Conservation (phyloP, 2,113 vertebrate species). For the Promerops cafer region DNA sequence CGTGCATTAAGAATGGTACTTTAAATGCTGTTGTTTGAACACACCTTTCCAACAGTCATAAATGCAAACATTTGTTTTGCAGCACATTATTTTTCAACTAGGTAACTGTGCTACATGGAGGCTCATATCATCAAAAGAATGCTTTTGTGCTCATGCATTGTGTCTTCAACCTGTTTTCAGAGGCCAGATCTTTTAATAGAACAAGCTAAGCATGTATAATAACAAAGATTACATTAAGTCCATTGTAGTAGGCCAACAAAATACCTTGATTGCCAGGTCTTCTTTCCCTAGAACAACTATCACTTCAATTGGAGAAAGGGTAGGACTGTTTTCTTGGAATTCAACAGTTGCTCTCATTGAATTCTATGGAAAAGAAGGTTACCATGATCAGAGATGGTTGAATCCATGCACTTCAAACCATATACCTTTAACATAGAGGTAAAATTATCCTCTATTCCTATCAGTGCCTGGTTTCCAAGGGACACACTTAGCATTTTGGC, state of each 20-base stretch:
- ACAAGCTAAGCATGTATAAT: neutral
- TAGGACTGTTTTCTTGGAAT: conserved; percentile 80
- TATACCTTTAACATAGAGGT: neutral
- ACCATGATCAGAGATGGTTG: neutral
- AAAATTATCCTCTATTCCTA: neutral
- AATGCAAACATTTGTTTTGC: neutral
- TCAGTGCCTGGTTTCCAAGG: neutral
- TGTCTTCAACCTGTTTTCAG: neutral
- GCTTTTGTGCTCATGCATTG: neutral
- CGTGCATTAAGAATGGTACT: neutral
- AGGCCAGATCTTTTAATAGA: neutral
- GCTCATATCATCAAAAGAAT: neutral
- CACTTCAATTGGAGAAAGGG: conserved; percentile 86
- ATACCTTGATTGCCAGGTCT: conserved; percentile 96
- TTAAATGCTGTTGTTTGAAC: neutral
- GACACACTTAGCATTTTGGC: neutral
- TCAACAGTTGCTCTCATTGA: conserved; percentile 98
- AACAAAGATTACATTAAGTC: neutral
- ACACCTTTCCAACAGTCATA: neutral
- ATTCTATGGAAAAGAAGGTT: conserved; percentile 76
- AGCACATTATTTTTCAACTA: neutral
- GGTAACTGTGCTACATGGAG: neutral
- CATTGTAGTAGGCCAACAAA: neutral
- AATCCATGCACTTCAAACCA: neutral
- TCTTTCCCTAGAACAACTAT: conserved; percentile 87